phyloP scores from a whole-genome alignment of 1,140 invertebrate species.

The Dreissena rostriformis region DNA sequence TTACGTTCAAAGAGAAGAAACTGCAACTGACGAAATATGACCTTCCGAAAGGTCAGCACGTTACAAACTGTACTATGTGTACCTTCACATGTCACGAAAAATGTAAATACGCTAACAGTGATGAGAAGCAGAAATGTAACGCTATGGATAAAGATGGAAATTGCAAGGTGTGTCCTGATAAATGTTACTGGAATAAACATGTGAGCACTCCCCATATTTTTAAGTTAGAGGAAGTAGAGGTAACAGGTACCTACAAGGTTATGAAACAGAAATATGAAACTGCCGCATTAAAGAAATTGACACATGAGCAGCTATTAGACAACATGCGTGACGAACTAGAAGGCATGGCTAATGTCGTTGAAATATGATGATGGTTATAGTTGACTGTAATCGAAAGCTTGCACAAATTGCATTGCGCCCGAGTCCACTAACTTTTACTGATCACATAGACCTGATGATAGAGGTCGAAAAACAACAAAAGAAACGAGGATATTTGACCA shows the following conservation, averaged over 20 bases:
- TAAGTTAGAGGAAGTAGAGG: neutral
- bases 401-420: constrained; percentile 7
- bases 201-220: constrained; percentile 19
- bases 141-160: constrained; percentile 15
- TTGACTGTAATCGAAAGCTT: constrained; percentile 19
- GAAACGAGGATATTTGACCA: neutral
- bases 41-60: constrained; percentile 24
- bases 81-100: constrained; percentile 49
- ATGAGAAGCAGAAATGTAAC: neutral
- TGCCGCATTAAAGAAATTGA: neutral
- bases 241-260: neutral
- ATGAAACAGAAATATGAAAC: constrained; percentile 13
- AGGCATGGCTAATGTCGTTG: neutral
- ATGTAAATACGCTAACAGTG: constrained; percentile 18
- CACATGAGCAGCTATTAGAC: constrained; percentile 21
- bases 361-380: neutral
- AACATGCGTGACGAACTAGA: neutral
- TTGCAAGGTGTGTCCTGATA: constrained; percentile 49
- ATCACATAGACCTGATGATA: constrained; percentile 32
- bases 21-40: neutral
- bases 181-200: constrained; percentile 53
- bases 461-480: constrained; percentile 12
- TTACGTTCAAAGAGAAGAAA: constrained; percentile 20
- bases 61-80: constrained; percentile 55
- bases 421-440: neutral